Evolutionary conservation across 92 coral and sea anemone genomes (phyloP).

Genomic region (Micromussa lordhowensis): DNA sequence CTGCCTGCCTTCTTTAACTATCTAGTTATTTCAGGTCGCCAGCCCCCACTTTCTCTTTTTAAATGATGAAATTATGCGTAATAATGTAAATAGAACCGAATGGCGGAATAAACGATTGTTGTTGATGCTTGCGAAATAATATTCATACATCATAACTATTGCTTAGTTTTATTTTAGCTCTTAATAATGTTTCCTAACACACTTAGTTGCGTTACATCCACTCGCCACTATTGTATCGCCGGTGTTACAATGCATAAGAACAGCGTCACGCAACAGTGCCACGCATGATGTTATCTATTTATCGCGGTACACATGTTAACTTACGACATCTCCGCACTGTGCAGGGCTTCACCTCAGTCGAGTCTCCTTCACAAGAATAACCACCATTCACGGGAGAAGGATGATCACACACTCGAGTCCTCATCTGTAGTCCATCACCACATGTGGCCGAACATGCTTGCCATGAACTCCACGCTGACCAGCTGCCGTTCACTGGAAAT

Average conservation of each 20-base stretch:
- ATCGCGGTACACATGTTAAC: constrained; percentile 30
- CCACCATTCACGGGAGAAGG: constrained; percentile 86
- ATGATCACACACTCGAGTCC: constrained; percentile 78
- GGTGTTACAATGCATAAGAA: too few species aligned
- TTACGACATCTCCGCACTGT: constrained; percentile 95
- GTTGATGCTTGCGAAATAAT: too few species aligned
- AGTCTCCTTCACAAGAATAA: constrained; percentile 86
- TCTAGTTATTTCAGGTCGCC: too few species aligned
- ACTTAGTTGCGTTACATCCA: background rate
- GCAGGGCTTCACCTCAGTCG: constrained; percentile 84
- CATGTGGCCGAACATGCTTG: constrained; percentile 97
- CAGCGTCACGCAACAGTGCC: too few species aligned
- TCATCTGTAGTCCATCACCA: constrained; percentile 89
- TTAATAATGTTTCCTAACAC: background rate
- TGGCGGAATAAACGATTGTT: too few species aligned
- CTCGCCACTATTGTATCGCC: background rate
- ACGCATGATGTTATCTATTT: too few species aligned
- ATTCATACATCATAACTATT: too few species aligned
- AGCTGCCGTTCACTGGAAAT: constrained; percentile 87
- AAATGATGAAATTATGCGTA: too few species aligned
- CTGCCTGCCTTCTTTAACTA: too few species aligned
- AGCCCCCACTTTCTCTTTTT: too few species aligned
- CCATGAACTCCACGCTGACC: constrained; percentile 98
- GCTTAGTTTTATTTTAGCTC: too few species aligned
- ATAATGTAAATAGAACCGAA: too few species aligned